These are phyloP conservation scores for Archegozetes longisetosus DNA, from an alignment of 1,140 invertebrate species.

Conservation along the genomic window DNA sequence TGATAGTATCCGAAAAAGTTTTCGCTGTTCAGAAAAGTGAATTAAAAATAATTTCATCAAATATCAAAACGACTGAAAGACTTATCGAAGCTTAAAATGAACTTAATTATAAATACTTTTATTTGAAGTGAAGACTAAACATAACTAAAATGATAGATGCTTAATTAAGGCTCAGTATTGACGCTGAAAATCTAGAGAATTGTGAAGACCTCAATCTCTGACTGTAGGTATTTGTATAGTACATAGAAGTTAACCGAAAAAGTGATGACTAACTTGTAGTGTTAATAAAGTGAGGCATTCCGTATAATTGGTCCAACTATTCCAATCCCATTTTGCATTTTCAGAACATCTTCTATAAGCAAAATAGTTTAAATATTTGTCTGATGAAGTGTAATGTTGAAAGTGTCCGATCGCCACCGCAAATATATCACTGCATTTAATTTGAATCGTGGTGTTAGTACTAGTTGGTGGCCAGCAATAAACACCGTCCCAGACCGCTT, in stretches of 20 bases:
- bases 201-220: too few species aligned
- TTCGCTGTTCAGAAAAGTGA: too few species aligned
- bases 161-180: too few species aligned
- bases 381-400: not conserved
- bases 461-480: constrained; percentile 20
- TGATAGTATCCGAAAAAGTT: too few species aligned
- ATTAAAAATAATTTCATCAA: too few species aligned
- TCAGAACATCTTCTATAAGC: constrained; percentile 16
- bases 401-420: constrained; percentile 1
- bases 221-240: too few species aligned
- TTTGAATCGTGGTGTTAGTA: constrained; percentile 4
- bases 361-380: not conserved
- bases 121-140: too few species aligned
- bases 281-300: constrained; percentile 13
- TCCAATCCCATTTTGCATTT: constrained; percentile 19
- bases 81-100: too few species aligned
- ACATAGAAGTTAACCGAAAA: not conserved
- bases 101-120: too few species aligned
- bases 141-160: too few species aligned
- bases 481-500: constrained; percentile 17
- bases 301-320: constrained; percentile 18
- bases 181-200: too few species aligned
- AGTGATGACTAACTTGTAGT: constrained; percentile 1
- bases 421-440: constrained; percentile 17
- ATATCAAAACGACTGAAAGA: too few species aligned